These are phyloP conservation scores for Amitus sp. DNA, from an alignment of 2,888 invertebrate genomes.

Conservation along the genomic window DNA sequence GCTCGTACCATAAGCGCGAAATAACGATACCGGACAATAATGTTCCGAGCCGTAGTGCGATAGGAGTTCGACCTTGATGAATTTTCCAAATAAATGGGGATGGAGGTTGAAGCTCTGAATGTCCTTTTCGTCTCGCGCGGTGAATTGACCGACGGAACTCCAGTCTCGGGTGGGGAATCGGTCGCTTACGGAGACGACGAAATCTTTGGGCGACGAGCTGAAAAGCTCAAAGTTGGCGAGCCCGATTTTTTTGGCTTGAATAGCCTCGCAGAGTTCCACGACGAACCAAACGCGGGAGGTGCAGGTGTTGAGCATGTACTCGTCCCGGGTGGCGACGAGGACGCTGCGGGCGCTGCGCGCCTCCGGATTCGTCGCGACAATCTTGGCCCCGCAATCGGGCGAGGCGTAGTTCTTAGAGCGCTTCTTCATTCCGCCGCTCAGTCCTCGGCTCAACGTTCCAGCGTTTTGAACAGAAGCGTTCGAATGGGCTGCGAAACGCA, in stretches of 20 bases:
- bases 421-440: conserved; percentile 72
- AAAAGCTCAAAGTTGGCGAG: conserved; percentile 98
- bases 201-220: conserved; percentile 94
- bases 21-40: conserved; percentile 96
- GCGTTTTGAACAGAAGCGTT: conserved; percentile 61
- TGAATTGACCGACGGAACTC: conserved; percentile 87
- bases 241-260: conserved; percentile 94
- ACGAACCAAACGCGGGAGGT: conserved; percentile 94
- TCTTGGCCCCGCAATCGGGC: conserved; percentile 96
- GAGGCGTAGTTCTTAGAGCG: conserved; percentile 96
- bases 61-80: conserved; percentile 89
- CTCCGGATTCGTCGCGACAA: conserved; percentile 92
- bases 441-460: conserved; percentile 66
- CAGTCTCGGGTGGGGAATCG: conserved; percentile 92
- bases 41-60: conserved; percentile 97
- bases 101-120: conserved; percentile 87
- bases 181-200: conserved; percentile 88
- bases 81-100: conserved; percentile 87
- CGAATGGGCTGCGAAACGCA: conserved; percentile 56
- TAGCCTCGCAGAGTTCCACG: conserved; percentile 97
- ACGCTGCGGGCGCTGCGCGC: conserved; percentile 88
- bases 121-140: conserved; percentile 86
- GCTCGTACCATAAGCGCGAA: conserved; percentile 92
- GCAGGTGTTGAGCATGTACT: conserved; percentile 98
- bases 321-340: conserved; percentile 90